These are phyloP conservation scores for Isurus oxyrinchus DNA, from an alignment of 2,113 vertebrate species.

Conservation along the genomic window DNA sequence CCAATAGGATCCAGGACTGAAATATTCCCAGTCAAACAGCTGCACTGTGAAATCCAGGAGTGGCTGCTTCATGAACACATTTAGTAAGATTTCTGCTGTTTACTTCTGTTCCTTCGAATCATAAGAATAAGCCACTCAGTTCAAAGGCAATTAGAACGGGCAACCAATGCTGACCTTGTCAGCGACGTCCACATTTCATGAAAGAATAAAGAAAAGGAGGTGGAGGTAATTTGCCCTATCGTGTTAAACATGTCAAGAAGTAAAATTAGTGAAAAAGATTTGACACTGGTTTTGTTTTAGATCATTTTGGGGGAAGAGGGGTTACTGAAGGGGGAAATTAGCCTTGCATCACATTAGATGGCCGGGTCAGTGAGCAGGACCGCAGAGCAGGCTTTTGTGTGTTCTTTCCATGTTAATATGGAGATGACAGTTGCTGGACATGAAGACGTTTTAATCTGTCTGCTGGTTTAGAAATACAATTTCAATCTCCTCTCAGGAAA, in stretches of 20 bases:
- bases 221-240: no score
- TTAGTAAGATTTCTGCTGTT: not conserved
- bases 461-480: not conserved
- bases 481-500: not conserved
- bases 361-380: not conserved
- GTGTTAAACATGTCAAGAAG: not conserved
- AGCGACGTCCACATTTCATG: no score
- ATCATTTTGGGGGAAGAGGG: not conserved
- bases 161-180: no score
- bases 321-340: not conserved
- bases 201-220: no score
- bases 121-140: not conserved
- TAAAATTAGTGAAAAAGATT: not conserved
- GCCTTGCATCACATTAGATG: not conserved
- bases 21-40: not conserved
- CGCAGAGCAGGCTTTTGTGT: not conserved
- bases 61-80: not conserved
- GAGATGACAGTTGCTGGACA: not conserved
- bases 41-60: not conserved
- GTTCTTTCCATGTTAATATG: not conserved
- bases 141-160: no score
- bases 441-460: not conserved
- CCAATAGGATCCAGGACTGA: not conserved
- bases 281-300: not conserved
- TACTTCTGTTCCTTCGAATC: not conserved